Conservation (phyloP, 2,888 invertebrate species). For the Sepiola atlantica region DNA sequence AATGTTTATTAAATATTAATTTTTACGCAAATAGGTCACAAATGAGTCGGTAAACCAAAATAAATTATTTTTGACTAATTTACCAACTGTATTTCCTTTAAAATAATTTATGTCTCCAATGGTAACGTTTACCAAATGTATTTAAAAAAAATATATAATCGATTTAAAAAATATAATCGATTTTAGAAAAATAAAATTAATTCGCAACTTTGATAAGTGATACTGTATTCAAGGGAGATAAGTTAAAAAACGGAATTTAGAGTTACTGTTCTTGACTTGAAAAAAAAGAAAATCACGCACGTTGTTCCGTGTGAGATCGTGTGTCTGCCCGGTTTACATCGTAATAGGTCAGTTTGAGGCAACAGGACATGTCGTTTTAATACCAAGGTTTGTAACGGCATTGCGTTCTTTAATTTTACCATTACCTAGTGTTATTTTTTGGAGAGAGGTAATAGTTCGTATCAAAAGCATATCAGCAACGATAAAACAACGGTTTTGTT, state of each 20-base stretch:
- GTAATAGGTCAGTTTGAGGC: neutral
- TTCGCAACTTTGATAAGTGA: no score
- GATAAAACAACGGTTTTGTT: neutral
- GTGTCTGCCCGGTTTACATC: neutral
- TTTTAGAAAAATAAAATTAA: no score
- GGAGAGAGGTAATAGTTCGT: neutral
- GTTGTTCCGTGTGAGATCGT: neutral
- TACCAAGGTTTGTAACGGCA: neutral
- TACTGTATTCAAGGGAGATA: neutral
- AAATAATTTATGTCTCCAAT: no score
- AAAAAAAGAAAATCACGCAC: neutral
- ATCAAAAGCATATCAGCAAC: neutral
- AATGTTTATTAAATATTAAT: no score
- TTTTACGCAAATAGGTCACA: no score
- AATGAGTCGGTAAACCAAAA: no score
- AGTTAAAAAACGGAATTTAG: neutral
- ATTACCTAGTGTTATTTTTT: neutral
- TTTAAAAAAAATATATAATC: no score
- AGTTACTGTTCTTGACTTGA: slow-evolving; percentile 13
- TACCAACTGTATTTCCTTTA: no score
- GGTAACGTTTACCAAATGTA: no score
- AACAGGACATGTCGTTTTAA: neutral
- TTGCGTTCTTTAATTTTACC: neutral
- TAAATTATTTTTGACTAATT: no score
- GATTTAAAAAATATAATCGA: no score